Evolutionary conservation across 2,888 invertebrate species (phyloP).

Genomic region (Apomyelois bistriatella): DNA sequence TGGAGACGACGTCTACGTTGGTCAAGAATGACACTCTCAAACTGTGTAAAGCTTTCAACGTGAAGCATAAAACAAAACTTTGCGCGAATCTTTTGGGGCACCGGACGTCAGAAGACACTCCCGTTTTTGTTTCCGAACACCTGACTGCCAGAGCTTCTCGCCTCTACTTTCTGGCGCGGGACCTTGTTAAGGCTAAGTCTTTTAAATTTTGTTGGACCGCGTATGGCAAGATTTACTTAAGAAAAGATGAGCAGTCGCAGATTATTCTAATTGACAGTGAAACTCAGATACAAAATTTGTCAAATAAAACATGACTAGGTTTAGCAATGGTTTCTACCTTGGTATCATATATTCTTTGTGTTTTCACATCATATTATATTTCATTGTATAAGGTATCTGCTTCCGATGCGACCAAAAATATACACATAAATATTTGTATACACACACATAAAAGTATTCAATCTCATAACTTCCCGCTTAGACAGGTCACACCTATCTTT

Average conservation of each 20-base stretch:
- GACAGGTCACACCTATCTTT: not conserved
- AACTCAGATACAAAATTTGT: conserved; percentile 1
- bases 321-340: not conserved
- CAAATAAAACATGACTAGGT: not conserved
- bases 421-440: not conserved
- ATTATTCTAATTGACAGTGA: conserved; percentile 11
- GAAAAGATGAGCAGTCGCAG: conserved; percentile 6
- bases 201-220: not conserved
- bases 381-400: not conserved
- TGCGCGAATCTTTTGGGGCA: conserved; percentile 11
- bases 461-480: not conserved
- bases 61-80: not conserved
- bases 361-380: not conserved
- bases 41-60: conserved; percentile 1
- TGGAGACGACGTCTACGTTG: conserved; percentile 1
- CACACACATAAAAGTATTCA: not conserved
- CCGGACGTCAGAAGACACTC: not conserved
- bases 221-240: not conserved
- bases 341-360: not conserved
- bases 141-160: not conserved
- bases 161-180: not conserved
- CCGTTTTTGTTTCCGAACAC: conserved; percentile 2
- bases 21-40: conserved; percentile 1
- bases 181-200: not conserved
- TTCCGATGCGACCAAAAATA: not conserved